Evolutionary conservation across 1,140 invertebrate genomes (phyloP).

Genomic region (Idris sp.): DNA sequence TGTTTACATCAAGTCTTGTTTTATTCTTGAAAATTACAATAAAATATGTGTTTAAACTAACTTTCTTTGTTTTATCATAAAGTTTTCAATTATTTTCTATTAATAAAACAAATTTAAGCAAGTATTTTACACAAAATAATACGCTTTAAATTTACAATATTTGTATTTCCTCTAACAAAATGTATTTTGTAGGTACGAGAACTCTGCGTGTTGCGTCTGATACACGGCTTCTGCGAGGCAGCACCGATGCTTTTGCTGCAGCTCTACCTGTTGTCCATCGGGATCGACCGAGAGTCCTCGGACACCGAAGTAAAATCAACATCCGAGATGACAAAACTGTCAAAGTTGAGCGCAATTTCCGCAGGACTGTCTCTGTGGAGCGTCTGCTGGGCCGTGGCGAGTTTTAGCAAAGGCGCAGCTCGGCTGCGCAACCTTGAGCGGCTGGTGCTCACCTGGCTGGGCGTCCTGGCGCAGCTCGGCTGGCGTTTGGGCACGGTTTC

Average conservation of each 20-base stretch:
- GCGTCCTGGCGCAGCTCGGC: constrained; percentile 86
- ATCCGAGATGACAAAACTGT: constrained; percentile 77
- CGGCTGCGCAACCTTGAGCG: constrained; percentile 88
- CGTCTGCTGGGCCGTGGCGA: constrained; percentile 93
- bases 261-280: constrained; percentile 85
- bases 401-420: constrained; percentile 91
- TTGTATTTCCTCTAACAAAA: too few species aligned
- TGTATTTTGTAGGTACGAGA: constrained; percentile 78
- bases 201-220: constrained; percentile 87
- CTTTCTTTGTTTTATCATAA: too few species aligned
- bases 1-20: too few species aligned
- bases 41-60: too few species aligned
- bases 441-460: constrained; percentile 91
- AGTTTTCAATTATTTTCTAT: too few species aligned
- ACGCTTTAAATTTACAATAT: too few species aligned
- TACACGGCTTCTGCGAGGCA: constrained; percentile 92
- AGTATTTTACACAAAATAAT: too few species aligned
- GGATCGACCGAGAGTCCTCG: constrained; percentile 61
- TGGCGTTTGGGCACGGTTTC: constrained; percentile 93
- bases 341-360: constrained; percentile 89
- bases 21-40: too few species aligned
- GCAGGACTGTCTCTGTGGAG: constrained; percentile 89
- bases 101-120: too few species aligned
- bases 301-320: constrained; percentile 47
- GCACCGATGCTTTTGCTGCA: constrained; percentile 92